Conservation (phyloP, 2,888 invertebrate genomes). For the Eledona agricola region DNA sequence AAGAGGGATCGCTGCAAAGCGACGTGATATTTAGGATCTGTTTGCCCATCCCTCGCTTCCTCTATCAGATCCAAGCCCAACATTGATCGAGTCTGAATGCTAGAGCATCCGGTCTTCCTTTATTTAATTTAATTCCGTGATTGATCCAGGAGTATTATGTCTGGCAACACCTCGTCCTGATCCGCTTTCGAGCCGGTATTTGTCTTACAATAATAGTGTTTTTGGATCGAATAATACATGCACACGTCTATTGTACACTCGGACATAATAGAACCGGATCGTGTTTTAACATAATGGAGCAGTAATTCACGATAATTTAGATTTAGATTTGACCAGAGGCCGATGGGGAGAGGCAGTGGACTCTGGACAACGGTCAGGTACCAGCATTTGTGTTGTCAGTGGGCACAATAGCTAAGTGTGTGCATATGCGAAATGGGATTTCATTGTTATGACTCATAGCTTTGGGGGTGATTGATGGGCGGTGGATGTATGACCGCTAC, state of each 20-base stretch:
- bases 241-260: constrained; percentile 17
- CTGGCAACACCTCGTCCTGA: constrained; percentile 7
- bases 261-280: constrained; percentile 28
- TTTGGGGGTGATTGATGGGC: constrained; percentile 35
- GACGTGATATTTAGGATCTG: too few species aligned
- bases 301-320: constrained; percentile 37
- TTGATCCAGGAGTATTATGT: constrained; percentile 2
- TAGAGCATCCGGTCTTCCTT: too few species aligned
- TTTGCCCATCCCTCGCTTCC: too few species aligned
- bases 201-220: constrained; percentile 20
- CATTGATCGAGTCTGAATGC: too few species aligned
- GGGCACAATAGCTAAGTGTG: constrained; percentile 34
- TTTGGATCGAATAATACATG: constrained; percentile 19
- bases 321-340: constrained; percentile 32
- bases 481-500: constrained; percentile 19
- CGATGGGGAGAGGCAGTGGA: constrained; percentile 22
- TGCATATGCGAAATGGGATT: constrained; percentile 41
- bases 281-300: constrained; percentile 35
- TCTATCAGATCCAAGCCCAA: too few species aligned
- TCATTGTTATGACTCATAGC: constrained; percentile 38
- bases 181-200: constrained; percentile 6
- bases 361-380: constrained; percentile 35
- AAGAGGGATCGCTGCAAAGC: too few species aligned
- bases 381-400: constrained; percentile 37
- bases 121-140: background rate